phyloP scores from a whole-genome alignment of 1,140 invertebrate genomes.

The Drosophila biarmipes region DNA sequence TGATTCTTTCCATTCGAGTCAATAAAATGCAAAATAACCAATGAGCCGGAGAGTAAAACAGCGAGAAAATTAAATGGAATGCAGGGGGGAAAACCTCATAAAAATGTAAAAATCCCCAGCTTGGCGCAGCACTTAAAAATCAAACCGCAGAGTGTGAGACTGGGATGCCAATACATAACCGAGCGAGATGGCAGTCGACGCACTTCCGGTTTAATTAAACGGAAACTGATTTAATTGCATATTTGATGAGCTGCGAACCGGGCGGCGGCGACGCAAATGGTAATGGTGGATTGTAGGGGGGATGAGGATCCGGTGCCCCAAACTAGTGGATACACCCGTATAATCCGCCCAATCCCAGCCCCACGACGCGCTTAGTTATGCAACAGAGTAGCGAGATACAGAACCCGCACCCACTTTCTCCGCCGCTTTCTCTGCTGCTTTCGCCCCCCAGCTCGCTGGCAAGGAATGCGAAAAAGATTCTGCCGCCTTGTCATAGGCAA shows the following conservation, averaged over 20 bases:
- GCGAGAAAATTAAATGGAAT: slow-evolving; percentile 33
- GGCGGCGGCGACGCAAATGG: slow-evolving; percentile 54
- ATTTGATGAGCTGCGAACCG: slow-evolving; percentile 82
- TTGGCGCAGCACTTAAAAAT: slow-evolving; percentile 73
- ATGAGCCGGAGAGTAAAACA: slow-evolving; percentile 7
- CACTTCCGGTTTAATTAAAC: slow-evolving; percentile 84
- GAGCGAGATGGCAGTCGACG: slow-evolving; percentile 63
- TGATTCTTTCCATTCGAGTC: slow-evolving; percentile 38
- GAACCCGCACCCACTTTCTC: slow-evolving; percentile 1
- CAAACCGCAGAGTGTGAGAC: slow-evolving; percentile 54
- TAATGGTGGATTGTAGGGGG: slow-evolving; percentile 60
- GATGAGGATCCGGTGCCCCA: slow-evolving; percentile 1
- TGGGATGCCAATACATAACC: slow-evolving; percentile 56
- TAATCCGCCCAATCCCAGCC: slow-evolving; percentile 27
- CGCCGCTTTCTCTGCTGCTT: not conserved
- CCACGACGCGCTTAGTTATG: slow-evolving; percentile 69
- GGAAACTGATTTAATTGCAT: slow-evolving; percentile 85
- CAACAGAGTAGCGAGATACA: slow-evolving; percentile 66
- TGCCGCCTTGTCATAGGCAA: slow-evolving; percentile 58
- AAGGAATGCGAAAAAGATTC: slow-evolving; percentile 45
- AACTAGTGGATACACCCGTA: slow-evolving; percentile 35
- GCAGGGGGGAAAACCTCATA: slow-evolving; percentile 62
- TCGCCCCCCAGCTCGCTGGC: not conserved
- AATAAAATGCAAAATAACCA: slow-evolving; percentile 76
- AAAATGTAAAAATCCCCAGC: slow-evolving; percentile 69